phyloP scores from a whole-genome alignment of 2,113 vertebrate genomes.

The Hydrolagus affinis region DNA sequence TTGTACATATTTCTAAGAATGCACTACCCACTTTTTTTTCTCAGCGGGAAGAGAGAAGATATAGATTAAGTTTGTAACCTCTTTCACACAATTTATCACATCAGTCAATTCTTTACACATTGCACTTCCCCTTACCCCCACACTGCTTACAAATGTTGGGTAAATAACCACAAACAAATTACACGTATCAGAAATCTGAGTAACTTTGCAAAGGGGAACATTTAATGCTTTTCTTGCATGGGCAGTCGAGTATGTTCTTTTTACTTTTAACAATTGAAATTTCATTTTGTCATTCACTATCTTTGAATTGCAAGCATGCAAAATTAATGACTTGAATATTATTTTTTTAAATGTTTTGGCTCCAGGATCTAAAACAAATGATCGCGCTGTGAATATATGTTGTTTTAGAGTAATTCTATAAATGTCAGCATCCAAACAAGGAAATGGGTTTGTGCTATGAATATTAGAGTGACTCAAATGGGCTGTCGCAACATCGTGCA shows the following conservation, averaged over 20 bases:
- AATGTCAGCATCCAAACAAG: background rate
- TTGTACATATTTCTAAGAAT: too few relatives aligned
- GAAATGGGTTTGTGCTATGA: slow-evolving; percentile 8
- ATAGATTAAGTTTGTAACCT: background rate
- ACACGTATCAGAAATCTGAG: background rate
- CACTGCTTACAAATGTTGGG: background rate
- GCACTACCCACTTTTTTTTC: too few relatives aligned
- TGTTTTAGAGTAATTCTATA: slow-evolving; percentile 17
- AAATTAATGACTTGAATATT: background rate
- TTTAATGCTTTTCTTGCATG: background rate
- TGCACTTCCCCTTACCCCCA: background rate
- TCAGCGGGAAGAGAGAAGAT: too few relatives aligned
- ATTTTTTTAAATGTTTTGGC: background rate
- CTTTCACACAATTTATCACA: background rate
- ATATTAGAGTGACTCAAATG: slow-evolving; percentile 23
- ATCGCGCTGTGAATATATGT: background rate
- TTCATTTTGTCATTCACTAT: background rate
- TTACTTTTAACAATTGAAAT: background rate
- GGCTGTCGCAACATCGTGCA: background rate
- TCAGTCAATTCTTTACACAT: background rate
- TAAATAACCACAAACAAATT: background rate
- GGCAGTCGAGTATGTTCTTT: background rate
- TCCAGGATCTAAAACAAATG: background rate
- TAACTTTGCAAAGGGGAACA: too few relatives aligned
- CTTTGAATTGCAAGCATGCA: background rate